Percentiles rank a stretch among this genome's conserved stretches.
Conservation (phyloP, 2,113 vertebrate genomes). For the Chascanopsetta lugubris region DNA sequence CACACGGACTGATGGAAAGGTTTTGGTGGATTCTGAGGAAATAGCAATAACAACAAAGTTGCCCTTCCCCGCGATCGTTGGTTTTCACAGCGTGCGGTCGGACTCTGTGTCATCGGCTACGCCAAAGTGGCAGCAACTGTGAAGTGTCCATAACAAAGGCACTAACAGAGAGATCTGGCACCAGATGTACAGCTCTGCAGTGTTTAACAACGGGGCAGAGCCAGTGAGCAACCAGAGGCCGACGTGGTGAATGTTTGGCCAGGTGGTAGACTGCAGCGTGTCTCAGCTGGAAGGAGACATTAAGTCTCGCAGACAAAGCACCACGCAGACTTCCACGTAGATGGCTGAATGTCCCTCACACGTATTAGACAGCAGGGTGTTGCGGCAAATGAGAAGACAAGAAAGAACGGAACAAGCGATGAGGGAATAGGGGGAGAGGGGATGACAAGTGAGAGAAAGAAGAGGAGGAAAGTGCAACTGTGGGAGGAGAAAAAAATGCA, state of each 20-base stretch:
- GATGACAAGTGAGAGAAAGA: background rate
- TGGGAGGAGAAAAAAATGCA: background rate
- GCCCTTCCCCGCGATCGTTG: conserved; percentile 20
- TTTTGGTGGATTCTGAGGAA: conserved; percentile 11
- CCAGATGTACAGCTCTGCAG: conserved; percentile 4
- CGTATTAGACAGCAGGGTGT: conserved; percentile 50
- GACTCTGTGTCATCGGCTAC: conserved; percentile 31
- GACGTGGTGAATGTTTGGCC: conserved; percentile 48
- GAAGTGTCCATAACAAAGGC: conserved; percentile 48
- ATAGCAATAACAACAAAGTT: conserved; percentile 6
- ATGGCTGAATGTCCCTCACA: conserved; percentile 48
- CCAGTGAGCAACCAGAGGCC: conserved; percentile 33
- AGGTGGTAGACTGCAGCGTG: conserved; percentile 60
- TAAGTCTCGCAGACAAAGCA: conserved; percentile 58
- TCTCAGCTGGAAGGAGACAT: conserved; percentile 60
- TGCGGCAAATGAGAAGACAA: conserved; percentile 43
- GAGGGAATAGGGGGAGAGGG: background rate
- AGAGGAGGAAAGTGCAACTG: background rate
- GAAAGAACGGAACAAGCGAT: conserved; percentile 38
- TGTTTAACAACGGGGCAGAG: conserved; percentile 51
- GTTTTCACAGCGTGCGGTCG: conserved; percentile 22
- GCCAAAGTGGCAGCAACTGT: conserved; percentile 20
- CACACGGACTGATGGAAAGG: background rate
- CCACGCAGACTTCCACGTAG: conserved; percentile 56
- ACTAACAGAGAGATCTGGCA: conserved; percentile 38